phyloP scores from a whole-genome alignment of 92 coral and sea anemone species.

The Palythoa grandiflora region DNA sequence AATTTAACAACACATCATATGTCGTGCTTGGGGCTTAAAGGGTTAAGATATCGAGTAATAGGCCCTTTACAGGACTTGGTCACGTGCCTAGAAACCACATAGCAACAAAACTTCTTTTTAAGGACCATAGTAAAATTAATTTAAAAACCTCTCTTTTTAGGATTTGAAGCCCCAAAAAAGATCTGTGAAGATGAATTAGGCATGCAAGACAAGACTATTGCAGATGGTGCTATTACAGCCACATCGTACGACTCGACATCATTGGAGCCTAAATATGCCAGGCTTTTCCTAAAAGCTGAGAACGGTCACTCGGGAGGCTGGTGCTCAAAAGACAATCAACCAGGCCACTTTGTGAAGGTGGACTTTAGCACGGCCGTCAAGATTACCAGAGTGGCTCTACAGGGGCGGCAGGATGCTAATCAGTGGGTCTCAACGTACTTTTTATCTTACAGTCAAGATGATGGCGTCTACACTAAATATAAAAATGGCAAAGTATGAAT shows the following conservation, averaged over 20 bases:
- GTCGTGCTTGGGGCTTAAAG: too few relatives aligned
- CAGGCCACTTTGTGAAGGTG: slow-evolving; percentile 34
- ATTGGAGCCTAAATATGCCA: slow-evolving; percentile 19
- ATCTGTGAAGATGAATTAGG: slow-evolving; percentile 37
- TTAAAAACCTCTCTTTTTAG: neutral
- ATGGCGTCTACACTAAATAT: slow-evolving; percentile 21
- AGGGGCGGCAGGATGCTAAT: slow-evolving; percentile 18
- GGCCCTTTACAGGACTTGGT: too few relatives aligned
- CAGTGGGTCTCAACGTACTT: neutral
- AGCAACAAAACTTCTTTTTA: too few relatives aligned
- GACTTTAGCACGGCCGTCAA: slow-evolving; percentile 37
- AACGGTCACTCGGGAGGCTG: slow-evolving; percentile 29
- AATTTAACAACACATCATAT: too few relatives aligned
- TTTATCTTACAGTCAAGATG: slow-evolving; percentile 34
- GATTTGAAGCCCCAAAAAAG: slow-evolving; percentile 20
- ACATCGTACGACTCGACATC: neutral
- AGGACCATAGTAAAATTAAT: neutral
- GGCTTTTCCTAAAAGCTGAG: slow-evolving; percentile 29
- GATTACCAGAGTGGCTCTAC: slow-evolving; percentile 7
- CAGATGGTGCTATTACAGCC: slow-evolving; percentile 42
- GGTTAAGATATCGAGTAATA: too few relatives aligned
- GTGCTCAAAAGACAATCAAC: slow-evolving; percentile 25
- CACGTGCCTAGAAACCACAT: too few relatives aligned
- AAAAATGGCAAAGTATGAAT: neutral
- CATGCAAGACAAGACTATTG: slow-evolving; percentile 24